Conservation (phyloP, 1,140 invertebrate species). For the Probaryconus sp. region DNA sequence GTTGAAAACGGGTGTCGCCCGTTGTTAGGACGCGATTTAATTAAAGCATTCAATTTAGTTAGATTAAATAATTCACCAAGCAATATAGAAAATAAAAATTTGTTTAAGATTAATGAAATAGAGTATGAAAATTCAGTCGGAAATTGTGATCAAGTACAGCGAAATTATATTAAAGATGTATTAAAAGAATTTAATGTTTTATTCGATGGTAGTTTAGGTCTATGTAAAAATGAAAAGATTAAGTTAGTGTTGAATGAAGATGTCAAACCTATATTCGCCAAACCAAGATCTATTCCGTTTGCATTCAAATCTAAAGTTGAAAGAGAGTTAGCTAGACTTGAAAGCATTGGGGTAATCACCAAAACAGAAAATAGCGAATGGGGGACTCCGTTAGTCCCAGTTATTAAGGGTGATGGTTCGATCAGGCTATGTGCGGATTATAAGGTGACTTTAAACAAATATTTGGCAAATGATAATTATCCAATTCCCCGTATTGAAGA, state of each 20-base stretch:
- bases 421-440: conserved; percentile 49
- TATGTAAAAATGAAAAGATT: conserved; percentile 42
- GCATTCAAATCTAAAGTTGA: conserved; percentile 70
- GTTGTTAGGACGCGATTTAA: conserved; percentile 29
- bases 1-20: conserved; percentile 16
- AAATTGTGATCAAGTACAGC: too few species aligned
- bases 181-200: conserved; percentile 30
- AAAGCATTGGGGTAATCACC: conserved; percentile 32
- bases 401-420: conserved; percentile 46
- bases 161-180: too few species aligned
- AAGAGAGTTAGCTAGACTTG: conserved; percentile 65
- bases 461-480: conserved; percentile 57
- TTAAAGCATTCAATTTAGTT: conserved; percentile 22
- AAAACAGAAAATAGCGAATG: conserved; percentile 39
- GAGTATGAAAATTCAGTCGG: too few species aligned
- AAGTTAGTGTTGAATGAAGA: conserved; percentile 58
- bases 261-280: conserved; percentile 63
- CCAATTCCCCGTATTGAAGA: conserved; percentile 3
- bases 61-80: conserved; percentile 60
- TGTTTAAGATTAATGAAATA: too few species aligned
- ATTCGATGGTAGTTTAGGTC: conserved; percentile 46
- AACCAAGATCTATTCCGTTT: conserved; percentile 69
- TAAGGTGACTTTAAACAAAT: conserved; percentile 36
- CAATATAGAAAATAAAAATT: too few species aligned
- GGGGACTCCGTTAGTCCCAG: conserved; percentile 60